phyloP scores from a whole-genome alignment of 2,797 vertebrate species.

The Falco naumanni region DNA sequence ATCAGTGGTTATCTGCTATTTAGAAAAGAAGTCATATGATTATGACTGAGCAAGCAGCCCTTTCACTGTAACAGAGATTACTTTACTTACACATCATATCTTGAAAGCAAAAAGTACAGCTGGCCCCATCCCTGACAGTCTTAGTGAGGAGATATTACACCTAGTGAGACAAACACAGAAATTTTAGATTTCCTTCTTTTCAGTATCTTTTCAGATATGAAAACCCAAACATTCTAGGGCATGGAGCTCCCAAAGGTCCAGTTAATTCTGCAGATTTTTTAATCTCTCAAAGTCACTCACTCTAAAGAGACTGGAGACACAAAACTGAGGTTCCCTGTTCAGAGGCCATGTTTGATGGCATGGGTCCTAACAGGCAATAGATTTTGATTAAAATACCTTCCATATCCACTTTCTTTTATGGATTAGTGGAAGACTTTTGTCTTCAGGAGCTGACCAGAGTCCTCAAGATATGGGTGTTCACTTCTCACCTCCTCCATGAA shows the following conservation, averaged over 20 bases:
- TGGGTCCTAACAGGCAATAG: not conserved
- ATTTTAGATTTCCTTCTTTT: not conserved
- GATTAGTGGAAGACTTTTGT: not conserved
- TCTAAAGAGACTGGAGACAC: not conserved
- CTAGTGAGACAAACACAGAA: not conserved
- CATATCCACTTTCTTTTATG: not conserved
- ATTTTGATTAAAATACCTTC: not conserved
- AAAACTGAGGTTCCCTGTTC: not conserved
- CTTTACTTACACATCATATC: not conserved
- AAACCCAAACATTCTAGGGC: not conserved
- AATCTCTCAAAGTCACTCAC: not conserved
- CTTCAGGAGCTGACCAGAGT: not conserved
- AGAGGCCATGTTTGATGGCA: not conserved
- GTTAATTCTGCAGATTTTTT: not conserved
- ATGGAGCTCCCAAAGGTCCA: not conserved
- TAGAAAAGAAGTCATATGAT: not conserved
- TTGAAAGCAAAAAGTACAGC: not conserved
- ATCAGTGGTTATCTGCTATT: not conserved
- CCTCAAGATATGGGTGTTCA: not conserved
- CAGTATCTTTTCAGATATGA: not conserved
- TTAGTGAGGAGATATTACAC: not conserved
- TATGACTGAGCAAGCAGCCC: not conserved
- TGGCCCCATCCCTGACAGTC: not conserved
- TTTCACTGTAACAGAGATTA: not conserved
- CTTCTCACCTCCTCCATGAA: not conserved